These are phyloP conservation scores for Dromiciops gliroides DNA, from an alignment of 2,113 vertebrate genomes.

Conservation along the genomic window DNA sequence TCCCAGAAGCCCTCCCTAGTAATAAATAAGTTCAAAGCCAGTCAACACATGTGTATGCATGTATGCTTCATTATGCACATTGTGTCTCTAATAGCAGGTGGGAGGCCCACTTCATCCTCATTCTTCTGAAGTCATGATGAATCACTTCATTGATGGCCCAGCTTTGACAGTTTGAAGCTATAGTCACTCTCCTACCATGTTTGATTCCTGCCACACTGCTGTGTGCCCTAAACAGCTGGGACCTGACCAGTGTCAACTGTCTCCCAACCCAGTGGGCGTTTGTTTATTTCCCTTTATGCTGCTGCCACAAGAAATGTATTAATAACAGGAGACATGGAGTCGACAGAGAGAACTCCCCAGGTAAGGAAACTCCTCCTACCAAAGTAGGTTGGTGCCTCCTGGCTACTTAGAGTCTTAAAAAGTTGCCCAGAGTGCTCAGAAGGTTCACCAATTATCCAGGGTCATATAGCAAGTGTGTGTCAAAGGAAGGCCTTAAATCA, in stretches of 20 bases:
- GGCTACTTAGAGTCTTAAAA: not conserved
- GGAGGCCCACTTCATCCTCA: not conserved
- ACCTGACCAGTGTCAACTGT: not conserved
- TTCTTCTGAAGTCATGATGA: not conserved
- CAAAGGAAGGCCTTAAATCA: not conserved
- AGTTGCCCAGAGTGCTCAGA: not conserved
- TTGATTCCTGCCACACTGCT: not conserved
- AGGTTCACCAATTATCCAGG: not conserved
- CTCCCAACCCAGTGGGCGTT: not conserved
- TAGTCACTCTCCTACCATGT: not conserved
- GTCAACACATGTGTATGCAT: not conserved
- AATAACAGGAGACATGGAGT: not conserved
- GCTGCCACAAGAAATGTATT: not conserved
- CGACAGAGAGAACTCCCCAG: not conserved
- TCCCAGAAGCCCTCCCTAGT: not conserved
- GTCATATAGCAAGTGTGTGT: not conserved
- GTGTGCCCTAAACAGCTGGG: not conserved
- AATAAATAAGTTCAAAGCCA: not conserved
- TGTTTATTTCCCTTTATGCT: not conserved
- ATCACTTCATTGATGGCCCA: not conserved
- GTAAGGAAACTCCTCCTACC: not conserved
- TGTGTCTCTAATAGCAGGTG: not conserved
- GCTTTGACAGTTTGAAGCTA: not conserved
- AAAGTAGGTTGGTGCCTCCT: not conserved
- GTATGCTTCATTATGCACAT: not conserved